Evolutionary conservation across 2,888 invertebrate genomes (phyloP).

Genomic region (Trypoxylon attenuatum): DNA sequence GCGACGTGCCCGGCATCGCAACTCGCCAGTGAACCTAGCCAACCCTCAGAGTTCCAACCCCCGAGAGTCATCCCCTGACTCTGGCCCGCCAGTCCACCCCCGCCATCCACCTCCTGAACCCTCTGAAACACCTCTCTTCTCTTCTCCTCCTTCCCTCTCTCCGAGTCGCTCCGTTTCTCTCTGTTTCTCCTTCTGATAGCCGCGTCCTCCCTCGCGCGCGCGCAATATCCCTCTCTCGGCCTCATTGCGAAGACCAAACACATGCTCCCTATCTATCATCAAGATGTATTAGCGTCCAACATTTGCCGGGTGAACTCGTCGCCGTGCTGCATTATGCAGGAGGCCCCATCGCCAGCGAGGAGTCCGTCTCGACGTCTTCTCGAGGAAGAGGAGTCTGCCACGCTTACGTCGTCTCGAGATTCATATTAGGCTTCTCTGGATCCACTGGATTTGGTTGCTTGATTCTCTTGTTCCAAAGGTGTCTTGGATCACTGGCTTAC

Average conservation of each 20-base stretch:
- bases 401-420: constrained; percentile 47
- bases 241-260: constrained; percentile 73
- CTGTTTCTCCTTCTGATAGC: constrained; percentile 8
- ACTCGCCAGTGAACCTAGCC: constrained; percentile 57
- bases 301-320: constrained; percentile 71
- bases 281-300: constrained; percentile 73
- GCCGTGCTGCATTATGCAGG: constrained; percentile 73
- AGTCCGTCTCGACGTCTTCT: background rate
- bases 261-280: constrained; percentile 74
- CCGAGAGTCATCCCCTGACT: constrained; percentile 54
- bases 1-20: constrained; percentile 71
- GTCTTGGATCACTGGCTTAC: too few species aligned
- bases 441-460: too few species aligned
- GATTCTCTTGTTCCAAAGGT: background rate
- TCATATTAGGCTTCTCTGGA: too few species aligned
- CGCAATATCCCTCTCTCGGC: constrained; percentile 54
- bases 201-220: constrained; percentile 43
- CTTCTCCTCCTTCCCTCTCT: constrained; percentile 8
- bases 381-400: constrained; percentile 22
- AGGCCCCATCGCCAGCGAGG: constrained; percentile 39
- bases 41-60: constrained; percentile 60
- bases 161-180: constrained; percentile 10
- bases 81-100: constrained; percentile 31
- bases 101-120: constrained; percentile 39
- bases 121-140: constrained; percentile 46